Evolutionary conservation across 2,888 invertebrate genomes (phyloP).

Genomic region (Eristalis pertinax): DNA sequence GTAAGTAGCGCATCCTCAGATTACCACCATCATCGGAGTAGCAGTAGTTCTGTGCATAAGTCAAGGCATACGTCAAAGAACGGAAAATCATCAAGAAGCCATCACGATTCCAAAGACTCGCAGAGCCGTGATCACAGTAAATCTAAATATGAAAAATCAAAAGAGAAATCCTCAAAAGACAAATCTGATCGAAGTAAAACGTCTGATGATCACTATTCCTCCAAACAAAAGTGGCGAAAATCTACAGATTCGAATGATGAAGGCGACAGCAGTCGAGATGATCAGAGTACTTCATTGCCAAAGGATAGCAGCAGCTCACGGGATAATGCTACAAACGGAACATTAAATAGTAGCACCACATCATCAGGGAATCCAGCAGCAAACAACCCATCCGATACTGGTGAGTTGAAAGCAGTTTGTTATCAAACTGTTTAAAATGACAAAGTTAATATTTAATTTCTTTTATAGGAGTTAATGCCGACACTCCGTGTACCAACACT

Average conservation of each 20-base stretch:
- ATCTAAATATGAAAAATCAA: slow-evolving; percentile 72
- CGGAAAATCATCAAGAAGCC: slow-evolving; percentile 79
- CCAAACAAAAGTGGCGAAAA: slow-evolving; percentile 85
- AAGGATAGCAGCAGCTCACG: slow-evolving; percentile 44
- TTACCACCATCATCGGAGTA: slow-evolving; percentile 68
- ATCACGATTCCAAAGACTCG: slow-evolving; percentile 78
- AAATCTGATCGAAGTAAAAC: slow-evolving; percentile 76
- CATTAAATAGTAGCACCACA: slow-evolving; percentile 37
- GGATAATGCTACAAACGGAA: slow-evolving; percentile 49
- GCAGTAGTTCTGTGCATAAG: slow-evolving; percentile 75
- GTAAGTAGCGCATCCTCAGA: slow-evolving; percentile 60
- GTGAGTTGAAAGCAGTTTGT: slow-evolving; percentile 22
- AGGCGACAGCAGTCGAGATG: slow-evolving; percentile 81
- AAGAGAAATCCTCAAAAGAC: slow-evolving; percentile 75
- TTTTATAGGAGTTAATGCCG: slow-evolving; percentile 3
- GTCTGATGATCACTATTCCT: slow-evolving; percentile 87
- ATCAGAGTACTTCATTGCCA: neutral
- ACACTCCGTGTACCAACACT: neutral
- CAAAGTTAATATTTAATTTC: neutral
- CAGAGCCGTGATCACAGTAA: slow-evolving; percentile 77
- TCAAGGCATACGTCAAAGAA: slow-evolving; percentile 74
- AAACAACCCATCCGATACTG: slow-evolving; percentile 39
- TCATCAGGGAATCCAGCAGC: slow-evolving; percentile 40
- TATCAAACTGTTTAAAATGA: neutral
- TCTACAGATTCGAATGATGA: slow-evolving; percentile 92